Conservation (phyloP, 2,113 vertebrate species). For the Paracanthobrama guichenoti region DNA sequence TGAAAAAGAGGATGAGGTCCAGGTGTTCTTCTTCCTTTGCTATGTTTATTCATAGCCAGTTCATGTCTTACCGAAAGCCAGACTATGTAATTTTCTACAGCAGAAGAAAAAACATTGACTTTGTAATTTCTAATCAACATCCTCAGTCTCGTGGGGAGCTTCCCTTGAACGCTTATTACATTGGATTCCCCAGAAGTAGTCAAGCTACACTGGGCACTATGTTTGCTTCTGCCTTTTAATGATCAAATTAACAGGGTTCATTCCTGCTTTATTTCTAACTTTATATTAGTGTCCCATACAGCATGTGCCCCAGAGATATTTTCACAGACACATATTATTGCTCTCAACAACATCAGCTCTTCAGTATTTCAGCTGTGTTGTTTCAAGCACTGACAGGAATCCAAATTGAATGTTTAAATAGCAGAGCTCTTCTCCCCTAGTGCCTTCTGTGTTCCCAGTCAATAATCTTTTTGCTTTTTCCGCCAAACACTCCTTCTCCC, state of each 20-base stretch:
- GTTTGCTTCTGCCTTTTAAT: constrained; percentile 17
- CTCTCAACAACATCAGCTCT: constrained; percentile 11
- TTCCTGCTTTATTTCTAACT: background rate
- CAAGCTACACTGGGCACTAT: background rate
- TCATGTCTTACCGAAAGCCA: background rate
- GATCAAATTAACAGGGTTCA: background rate
- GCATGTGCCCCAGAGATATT: background rate
- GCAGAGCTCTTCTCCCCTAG: background rate
- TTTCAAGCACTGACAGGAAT: constrained; percentile 15
- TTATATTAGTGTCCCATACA: background rate
- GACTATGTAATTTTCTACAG: constrained; percentile 11
- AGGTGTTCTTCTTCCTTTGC: background rate
- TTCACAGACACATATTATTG: background rate
- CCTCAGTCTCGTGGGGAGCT: background rate
- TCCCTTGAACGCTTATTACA: background rate
- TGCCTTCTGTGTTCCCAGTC: constrained; percentile 4
- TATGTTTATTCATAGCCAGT: background rate
- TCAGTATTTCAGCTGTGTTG: constrained; percentile 12
- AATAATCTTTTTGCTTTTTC: constrained; percentile 1
- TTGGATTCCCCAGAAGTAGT: constrained; percentile 9
- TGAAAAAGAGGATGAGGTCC: constrained; percentile 6
- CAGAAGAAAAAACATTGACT: constrained; percentile 8
- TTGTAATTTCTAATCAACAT: constrained; percentile 36
- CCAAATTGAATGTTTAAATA: constrained; percentile 27
- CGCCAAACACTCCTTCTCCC: background rate